Conservation (phyloP, 2,797 vertebrate genomes). For the Coregonus ussuriensis region DNA sequence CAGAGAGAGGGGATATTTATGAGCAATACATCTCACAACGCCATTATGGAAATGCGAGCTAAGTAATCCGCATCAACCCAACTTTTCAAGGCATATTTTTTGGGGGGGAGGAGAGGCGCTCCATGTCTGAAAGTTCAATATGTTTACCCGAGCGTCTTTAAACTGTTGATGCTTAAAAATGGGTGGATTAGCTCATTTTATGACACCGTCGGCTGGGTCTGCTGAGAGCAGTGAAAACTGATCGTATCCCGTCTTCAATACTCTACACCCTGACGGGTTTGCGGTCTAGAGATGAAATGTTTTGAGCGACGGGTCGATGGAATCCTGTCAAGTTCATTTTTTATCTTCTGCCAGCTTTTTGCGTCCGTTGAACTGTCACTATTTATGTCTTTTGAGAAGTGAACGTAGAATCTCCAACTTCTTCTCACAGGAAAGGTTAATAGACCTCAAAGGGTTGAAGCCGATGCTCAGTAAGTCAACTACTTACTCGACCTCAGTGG, state of each 20-base stretch:
- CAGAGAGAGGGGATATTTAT: neutral
- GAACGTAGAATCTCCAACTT: neutral
- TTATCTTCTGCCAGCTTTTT: neutral
- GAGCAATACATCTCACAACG: neutral
- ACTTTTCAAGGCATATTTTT: constrained; percentile 8
- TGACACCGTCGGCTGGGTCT: constrained; percentile 18
- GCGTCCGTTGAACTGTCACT: constrained; percentile 9
- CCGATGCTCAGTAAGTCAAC: neutral
- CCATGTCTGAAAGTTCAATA: neutral
- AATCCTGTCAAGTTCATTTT: neutral
- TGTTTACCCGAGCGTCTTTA: constrained; percentile 22
- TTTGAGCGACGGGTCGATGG: neutral
- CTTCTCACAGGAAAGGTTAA: constrained; percentile 1
- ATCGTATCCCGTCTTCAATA: neutral
- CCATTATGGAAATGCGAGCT: constrained; percentile 16
- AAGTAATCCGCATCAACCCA: constrained; percentile 20
- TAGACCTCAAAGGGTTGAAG: neutral
- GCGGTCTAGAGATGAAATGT: constrained; percentile 8
- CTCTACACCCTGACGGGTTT: constrained; percentile 1
- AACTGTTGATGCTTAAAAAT: constrained; percentile 26
- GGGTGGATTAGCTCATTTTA: constrained; percentile 25
- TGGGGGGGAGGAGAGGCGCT: neutral
- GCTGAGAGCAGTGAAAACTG: constrained; percentile 22
- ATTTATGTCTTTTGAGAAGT: constrained; percentile 2
- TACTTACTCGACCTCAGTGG: neutral